A percentile compares a stretch with the other conserved stretches of the same genome.
Evolutionary conservation across 2,888 invertebrate genomes (phyloP).

Genomic region (Himalopsyche japonica): DNA sequence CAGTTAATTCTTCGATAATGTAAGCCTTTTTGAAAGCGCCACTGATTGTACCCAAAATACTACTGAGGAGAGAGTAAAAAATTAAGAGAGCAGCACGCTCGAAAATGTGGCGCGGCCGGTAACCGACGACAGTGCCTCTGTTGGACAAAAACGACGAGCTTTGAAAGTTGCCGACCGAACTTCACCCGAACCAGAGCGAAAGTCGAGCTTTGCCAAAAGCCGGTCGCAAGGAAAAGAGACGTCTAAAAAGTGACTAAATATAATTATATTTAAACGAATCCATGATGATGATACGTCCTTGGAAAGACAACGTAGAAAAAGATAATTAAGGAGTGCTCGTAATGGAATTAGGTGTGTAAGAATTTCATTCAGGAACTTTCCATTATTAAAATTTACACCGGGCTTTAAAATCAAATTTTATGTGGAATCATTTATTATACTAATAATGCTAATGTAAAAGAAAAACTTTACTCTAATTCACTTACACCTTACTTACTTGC

Average conservation of each 20-base stretch:
- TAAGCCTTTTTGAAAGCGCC: background rate
- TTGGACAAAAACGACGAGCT: conserved; percentile 33
- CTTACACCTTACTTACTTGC: too few species aligned
- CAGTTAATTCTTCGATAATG: background rate
- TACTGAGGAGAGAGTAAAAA: conserved; percentile 19
- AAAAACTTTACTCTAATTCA: too few species aligned
- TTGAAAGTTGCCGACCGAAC: conserved; percentile 31
- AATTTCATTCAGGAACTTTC: too few species aligned
- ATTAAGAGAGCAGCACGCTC: conserved; percentile 16
- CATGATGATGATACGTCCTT: background rate
- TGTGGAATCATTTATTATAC: too few species aligned
- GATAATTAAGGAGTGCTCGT: too few species aligned
- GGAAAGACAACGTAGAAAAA: background rate
- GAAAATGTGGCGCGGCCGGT: conserved; percentile 38
- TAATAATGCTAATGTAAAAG: too few species aligned
- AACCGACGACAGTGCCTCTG: conserved; percentile 15
- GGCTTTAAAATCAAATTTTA: too few species aligned
- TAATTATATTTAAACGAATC: background rate
- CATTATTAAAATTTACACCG: too few species aligned
- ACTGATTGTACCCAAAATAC: background rate
- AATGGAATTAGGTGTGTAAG: too few species aligned
- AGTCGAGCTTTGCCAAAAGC: background rate
- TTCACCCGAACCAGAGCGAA: background rate
- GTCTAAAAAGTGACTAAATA: background rate
- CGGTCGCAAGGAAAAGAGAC: background rate